A percentile compares a stretch with the other conserved stretches of the same genome.
phyloP scores from a whole-genome alignment of 1,140 invertebrate species.

The Uloborus diversus region DNA sequence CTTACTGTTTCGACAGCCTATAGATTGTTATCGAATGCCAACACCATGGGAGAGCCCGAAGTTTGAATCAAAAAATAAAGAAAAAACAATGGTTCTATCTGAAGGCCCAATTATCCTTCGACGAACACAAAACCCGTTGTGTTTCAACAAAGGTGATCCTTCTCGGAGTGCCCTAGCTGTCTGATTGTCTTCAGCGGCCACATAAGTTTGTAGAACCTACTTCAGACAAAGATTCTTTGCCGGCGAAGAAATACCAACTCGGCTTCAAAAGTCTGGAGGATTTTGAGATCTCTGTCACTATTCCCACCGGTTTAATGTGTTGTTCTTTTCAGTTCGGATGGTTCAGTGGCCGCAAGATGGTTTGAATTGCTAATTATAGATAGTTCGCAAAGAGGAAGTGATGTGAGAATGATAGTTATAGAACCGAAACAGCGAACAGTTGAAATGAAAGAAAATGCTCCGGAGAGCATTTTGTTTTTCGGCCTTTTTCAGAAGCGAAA shows the following conservation, averaged over 20 bases:
- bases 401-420: not conserved
- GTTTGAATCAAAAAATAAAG: not conserved
- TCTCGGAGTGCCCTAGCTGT: not conserved
- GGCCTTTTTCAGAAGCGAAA: not conserved
- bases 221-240: not conserved
- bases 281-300: not conserved
- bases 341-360: conserved; percentile 30
- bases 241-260: not conserved
- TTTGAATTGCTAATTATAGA: conserved; percentile 16
- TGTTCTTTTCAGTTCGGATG: not conserved
- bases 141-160: conserved; percentile 14
- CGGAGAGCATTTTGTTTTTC: conserved; percentile 8
- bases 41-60: not conserved
- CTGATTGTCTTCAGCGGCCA: conserved; percentile 10
- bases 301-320: not conserved
- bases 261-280: not conserved
- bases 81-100: conserved; percentile 12
- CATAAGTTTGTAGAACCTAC: not conserved
- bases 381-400: conserved; percentile 9
- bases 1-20: too few species aligned
- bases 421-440: not conserved
- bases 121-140: conserved; percentile 7
- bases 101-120: conserved; percentile 30
- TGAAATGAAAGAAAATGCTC: conserved; percentile 10
- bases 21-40: not conserved